A percentile compares a stretch with the other conserved stretches of the same genome.
Evolutionary conservation across 2,888 invertebrate genomes (phyloP).

Genomic region (Druceiella hillmani): DNA sequence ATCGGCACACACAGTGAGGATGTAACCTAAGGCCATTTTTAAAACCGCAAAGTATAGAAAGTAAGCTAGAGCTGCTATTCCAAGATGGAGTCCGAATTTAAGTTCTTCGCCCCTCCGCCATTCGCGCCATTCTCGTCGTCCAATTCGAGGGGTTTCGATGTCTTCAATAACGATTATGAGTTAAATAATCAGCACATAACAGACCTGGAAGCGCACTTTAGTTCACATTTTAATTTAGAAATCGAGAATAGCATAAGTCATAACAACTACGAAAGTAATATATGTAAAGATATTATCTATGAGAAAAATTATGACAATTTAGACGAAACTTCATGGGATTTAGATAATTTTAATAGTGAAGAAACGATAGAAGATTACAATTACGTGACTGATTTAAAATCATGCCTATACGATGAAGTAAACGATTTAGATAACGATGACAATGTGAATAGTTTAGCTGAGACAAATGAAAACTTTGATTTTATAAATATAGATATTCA

Average conservation of each 20-base stretch:
- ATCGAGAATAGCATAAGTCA: slow-evolving; percentile 39
- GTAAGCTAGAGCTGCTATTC: too few relatives aligned
- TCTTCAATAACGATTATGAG: too few relatives aligned
- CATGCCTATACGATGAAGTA: slow-evolving; percentile 20
- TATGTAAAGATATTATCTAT: slow-evolving; percentile 27
- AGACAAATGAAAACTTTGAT: slow-evolving; percentile 26
- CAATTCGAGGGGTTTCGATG: too few relatives aligned
- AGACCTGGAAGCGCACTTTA: slow-evolving; percentile 47
- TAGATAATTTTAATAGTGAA: slow-evolving; percentile 43
- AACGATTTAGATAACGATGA: not conserved
- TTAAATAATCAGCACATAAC: too few relatives aligned
- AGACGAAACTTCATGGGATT: slow-evolving; percentile 43
- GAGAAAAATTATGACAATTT: slow-evolving; percentile 39
- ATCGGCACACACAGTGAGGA: too few relatives aligned
- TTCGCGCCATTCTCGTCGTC: too few relatives aligned
- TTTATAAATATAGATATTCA: slow-evolving; percentile 28
- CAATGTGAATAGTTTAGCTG: not conserved
- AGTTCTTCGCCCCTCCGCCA: too few relatives aligned
- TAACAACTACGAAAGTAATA: slow-evolving; percentile 35
- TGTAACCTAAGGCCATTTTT: too few relatives aligned
- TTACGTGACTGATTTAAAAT: too few relatives aligned
- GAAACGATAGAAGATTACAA: slow-evolving; percentile 32
- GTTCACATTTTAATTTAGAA: slow-evolving; percentile 48
- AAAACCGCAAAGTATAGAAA: too few relatives aligned
- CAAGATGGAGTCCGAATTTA: too few relatives aligned